Base-by-base conservation (phyloP, 2,113 vertebrate species). In the Physeter macrocephalus region DNA sequence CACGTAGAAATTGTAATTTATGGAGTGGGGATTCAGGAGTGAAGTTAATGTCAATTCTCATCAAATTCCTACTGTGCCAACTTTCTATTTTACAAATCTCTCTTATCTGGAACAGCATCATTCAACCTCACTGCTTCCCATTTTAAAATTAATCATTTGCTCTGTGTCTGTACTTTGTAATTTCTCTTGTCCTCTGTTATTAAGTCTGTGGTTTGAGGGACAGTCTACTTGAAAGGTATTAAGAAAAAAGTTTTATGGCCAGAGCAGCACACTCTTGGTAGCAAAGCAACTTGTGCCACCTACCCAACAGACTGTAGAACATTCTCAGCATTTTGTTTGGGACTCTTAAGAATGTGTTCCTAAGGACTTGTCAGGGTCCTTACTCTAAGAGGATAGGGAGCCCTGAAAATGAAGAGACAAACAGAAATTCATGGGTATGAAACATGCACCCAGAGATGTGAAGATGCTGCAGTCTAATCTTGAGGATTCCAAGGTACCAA, bases 91-190 rank as follows among this genome's bases (percentile, higher is more conserved):
- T 89, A 49, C 1, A 62, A 52, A 43, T 54, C 9, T 54, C n/a
- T 95, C 27, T 20, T 43, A 77, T 27, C 59, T 94, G 71, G 12
- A 71, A 80, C 27, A 69, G 34, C 49, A 41, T 43, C 80, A 90
- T 88, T 96, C 71, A 75, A 54, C 41, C 21, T 88, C 75, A 62
- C 27, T 89, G 15, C 11, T 82, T 75, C 25, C 25, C 13, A 34
- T 54, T 89, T 92, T 71, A 93, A 88, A 93, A 80, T 83, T 75
- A n/a, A 83, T 57, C 25, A 36, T 90, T 82, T 92, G 62, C 9
- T 66, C 46, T 67, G 41, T 85, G 36, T 21, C 3, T 83, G 2
- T 67, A 92, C 39, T 80, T 92, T 92, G 43, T 43, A 78, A 92
- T 88, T 92, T 96, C 31, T 86, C 25, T 94, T 85, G 25, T 85